Conservation (phyloP, 2,113 vertebrate species). For the Coturnix japonica region DNA sequence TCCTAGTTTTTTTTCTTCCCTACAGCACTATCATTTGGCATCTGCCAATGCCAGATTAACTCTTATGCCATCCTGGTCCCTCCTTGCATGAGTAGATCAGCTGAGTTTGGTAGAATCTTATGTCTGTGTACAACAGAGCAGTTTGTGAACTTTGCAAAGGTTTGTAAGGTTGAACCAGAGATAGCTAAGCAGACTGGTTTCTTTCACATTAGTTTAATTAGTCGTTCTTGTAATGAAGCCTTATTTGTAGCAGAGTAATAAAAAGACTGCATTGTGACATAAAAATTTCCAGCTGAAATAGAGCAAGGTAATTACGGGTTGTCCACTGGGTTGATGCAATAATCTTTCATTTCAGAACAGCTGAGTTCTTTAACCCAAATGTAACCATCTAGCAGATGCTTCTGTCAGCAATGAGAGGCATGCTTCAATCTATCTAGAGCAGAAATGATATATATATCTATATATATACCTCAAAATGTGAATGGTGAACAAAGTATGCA, state of each 20-base stretch:
- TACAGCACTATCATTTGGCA: not conserved
- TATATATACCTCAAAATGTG: not conserved
- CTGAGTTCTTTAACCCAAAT: slow-evolving; percentile 9
- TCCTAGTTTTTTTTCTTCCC: not conserved
- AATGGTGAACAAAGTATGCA: not conserved
- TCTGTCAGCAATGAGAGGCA: not conserved
- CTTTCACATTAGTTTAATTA: not conserved
- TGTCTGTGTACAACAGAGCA: not conserved
- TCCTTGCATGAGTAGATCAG: not conserved
- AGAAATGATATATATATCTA: not conserved
- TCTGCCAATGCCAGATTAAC: not conserved
- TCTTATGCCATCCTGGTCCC: not conserved
- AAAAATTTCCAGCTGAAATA: not conserved
- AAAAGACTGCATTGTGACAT: not conserved
- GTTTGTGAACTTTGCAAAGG: not conserved
- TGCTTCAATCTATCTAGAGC: not conserved
- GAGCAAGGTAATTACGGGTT: not conserved
- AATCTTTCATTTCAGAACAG: slow-evolving; percentile 16
- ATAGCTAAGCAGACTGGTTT: not conserved
- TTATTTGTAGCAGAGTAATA: not conserved
- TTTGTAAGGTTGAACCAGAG: not conserved
- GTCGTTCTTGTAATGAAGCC: fast-evolving
- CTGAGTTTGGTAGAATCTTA: not conserved
- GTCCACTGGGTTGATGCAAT: not conserved
- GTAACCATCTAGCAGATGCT: not conserved